Base-by-base conservation (phyloP, 2,888 invertebrate genomes). In the Lymantria dispar region DNA sequence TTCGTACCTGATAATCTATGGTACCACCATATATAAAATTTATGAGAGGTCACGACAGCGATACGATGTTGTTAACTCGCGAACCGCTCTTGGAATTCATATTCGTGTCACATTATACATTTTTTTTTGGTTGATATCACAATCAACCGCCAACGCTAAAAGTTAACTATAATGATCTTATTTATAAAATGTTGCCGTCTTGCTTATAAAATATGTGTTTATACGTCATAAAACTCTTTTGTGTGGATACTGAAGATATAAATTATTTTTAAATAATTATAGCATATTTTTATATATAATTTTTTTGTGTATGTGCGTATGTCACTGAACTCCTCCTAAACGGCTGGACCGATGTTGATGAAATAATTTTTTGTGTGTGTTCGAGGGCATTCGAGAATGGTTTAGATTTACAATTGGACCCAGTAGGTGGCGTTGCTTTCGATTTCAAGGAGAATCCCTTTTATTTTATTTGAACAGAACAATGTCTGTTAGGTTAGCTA, bases 91-190 rank as follows among this genome's bases (percentile, higher is more conserved):
- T 15, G 9, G 31, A 14, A 8, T 31, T 39, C 10, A 12, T 33
- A 15, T 41, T 33, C 47, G 13, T 41, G 13, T 45, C 39, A 36
- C 15, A 44, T 44, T 44, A 45, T 39, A 30, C 9, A 38, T 14
- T 40, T 46, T 14, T 45, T 14, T 40, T 46, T 30, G 50, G 10
- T 22, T 45, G 12, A 31, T 43, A 43, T 43, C 37, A 38, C 10
- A 29, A 45, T 38, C 22, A 42, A 29, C 43, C 58, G 48, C 54
- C 60, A 54, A 58, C 43, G 29, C 40, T 0, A n/a, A 11, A n/a
- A 40, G 33, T 62, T 48, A 51, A 49, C 47, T 47, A 54, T 48
- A 45, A 43, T 45, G 46, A 54, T 58, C 46, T 50, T 44, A 13
- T 31, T 22, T 22, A 22, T 22, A 12, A 38, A 33, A 33, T 7